Evolutionary conservation across 37 sponge, comb jelly and placozoan genomes (phyloP), one percentile per base, ranked within the genome.

Genomic region (Spongilla lacustris): DNA sequence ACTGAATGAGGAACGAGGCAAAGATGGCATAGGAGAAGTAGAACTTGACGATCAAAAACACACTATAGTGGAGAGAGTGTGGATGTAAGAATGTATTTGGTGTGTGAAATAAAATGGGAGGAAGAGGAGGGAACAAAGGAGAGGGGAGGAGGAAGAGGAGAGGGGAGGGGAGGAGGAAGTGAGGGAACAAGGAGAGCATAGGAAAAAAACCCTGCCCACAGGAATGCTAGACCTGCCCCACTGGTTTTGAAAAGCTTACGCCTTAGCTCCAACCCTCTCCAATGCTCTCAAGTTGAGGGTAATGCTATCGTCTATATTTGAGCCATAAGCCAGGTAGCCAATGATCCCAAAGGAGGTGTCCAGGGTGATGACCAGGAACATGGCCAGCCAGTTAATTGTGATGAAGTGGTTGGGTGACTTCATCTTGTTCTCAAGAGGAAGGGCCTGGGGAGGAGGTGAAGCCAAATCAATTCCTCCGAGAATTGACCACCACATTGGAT

Each of bases 391-490:
- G 34, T 96, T 36, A 19, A 98, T 83, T 0, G 67, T 67, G 6
- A 31, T 73, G 78, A 91, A 87, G 28, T 95, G 69, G 36, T 76
- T 50, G 34, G 99, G 97, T 9, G 88, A 74, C 77, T 78, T 90
- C 99, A 98, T 98, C 80, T 95, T 92, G 50, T 98, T 98, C 84
- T 96, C 97, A 68, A 96, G 84, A 14, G 99, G 99, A 30, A 98
- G 85, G 68, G 95, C 84, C 92, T 88, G 50, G 41, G 76, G 27
- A 76, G 19, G 19, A 58, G 21, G 46, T 24, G 25, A 81, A 33
- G 35, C 58, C 19, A n/a, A n/a, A n/a, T n/a, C n/a, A n/a, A n/a
- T n/a, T n/a, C n/a, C n/a, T n/a, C n/a, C n/a, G n/a, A n/a, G n/a
- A n/a, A n/a, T n/a, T n/a, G n/a, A n/a, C n/a, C n/a, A n/a, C n/a